phyloP scores from a whole-genome alignment of 2,797 vertebrate species.

The Malacoctenus gilli region DNA sequence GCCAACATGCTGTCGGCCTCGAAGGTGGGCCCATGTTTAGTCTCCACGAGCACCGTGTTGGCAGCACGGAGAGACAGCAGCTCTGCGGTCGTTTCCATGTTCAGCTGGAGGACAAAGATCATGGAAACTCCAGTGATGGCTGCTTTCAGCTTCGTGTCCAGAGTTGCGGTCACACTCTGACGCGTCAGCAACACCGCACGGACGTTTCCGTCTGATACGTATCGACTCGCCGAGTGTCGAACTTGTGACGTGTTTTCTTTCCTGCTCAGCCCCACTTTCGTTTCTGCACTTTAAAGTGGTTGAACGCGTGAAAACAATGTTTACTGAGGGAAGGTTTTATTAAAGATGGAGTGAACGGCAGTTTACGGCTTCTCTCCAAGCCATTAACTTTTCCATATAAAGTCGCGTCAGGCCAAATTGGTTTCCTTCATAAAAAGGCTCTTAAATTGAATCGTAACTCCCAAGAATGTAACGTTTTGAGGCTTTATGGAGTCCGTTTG shows the following conservation, averaged over 20 bases:
- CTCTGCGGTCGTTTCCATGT: background rate
- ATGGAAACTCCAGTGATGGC: too few species aligned
- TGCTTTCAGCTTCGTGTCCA: too few species aligned
- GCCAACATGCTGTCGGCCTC: too few species aligned
- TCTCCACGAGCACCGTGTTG: too few species aligned
- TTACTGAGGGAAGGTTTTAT: conserved; percentile 34
- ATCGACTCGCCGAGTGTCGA: conserved; percentile 7
- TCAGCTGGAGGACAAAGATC: background rate
- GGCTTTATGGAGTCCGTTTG: conserved; percentile 24
- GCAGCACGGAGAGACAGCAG: background rate
- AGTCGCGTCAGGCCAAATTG: conserved; percentile 50
- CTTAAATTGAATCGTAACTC: conserved; percentile 30
- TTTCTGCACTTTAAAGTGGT: conserved; percentile 4
- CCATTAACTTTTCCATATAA: conserved; percentile 65
- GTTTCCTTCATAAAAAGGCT: conserved; percentile 57
- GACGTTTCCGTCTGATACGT: conserved; percentile 20
- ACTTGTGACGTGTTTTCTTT: too few species aligned
- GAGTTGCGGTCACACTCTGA: too few species aligned
- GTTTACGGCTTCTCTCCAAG: conserved; percentile 39
- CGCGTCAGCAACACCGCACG: conserved; percentile 18
- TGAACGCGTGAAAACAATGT: conserved; percentile 18
- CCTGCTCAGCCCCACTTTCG: conserved; percentile 1
- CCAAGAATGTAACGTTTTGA: conserved; percentile 28
- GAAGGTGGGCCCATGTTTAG: too few species aligned
- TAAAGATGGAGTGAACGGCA: conserved; percentile 21